These are phyloP conservation scores for Anguilla japonica DNA, from an alignment of 2,113 vertebrate species.

Conservation along the genomic window DNA sequence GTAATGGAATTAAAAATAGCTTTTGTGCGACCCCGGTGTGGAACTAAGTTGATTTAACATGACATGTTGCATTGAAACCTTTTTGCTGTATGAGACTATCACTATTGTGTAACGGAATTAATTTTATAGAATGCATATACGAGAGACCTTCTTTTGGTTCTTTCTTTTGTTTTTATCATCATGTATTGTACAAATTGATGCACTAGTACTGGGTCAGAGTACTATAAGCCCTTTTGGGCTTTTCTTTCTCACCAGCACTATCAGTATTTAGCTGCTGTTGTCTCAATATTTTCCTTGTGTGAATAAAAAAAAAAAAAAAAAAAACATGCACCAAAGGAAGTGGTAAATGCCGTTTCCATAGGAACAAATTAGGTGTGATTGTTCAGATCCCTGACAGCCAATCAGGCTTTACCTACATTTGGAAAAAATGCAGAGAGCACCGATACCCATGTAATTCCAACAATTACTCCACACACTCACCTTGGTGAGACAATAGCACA, in stretches of 20 bases:
- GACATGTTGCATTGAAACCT: neutral
- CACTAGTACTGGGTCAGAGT: too few relatives aligned
- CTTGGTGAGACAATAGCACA: neutral
- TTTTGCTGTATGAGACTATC: neutral
- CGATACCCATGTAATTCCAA: neutral
- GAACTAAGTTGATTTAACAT: neutral
- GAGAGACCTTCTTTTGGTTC: too few relatives aligned
- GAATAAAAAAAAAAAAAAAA: too few relatives aligned
- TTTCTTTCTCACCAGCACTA: too few relatives aligned
- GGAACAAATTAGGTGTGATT: neutral
- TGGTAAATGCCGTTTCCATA: neutral
- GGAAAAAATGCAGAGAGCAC: neutral
- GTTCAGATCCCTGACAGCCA: neutral
- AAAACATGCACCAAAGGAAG: neutral
- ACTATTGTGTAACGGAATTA: neutral
- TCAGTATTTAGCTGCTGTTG: too few relatives aligned
- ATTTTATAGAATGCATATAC: neutral
- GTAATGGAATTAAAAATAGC: neutral
- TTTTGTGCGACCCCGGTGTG: neutral
- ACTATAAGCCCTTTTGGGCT: too few relatives aligned
- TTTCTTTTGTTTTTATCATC: too few relatives aligned
- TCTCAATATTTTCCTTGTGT: too few relatives aligned
- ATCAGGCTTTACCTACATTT: too few relatives aligned
- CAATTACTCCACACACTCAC: neutral
- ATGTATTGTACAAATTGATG: too few relatives aligned